Conservation (phyloP, 2,888 invertebrate species). For the Scaptomyza reducta region DNA sequence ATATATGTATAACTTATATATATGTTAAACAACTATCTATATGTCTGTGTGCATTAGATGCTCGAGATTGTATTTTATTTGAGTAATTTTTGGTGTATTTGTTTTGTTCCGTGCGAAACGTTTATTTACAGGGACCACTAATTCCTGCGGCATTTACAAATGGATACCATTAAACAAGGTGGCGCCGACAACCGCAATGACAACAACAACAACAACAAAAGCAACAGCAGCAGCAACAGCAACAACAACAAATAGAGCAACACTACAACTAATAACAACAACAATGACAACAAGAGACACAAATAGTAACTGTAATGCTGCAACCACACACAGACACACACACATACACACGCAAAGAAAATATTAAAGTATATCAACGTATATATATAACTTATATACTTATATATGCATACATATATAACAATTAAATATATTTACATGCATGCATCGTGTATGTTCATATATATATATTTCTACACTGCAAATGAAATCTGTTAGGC, state of each 20-base stretch:
- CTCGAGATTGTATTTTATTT: constrained; percentile 59
- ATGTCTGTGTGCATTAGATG: constrained; percentile 71
- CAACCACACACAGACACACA: constrained; percentile 48
- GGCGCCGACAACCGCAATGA: constrained; percentile 80
- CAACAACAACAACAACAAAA: constrained; percentile 60
- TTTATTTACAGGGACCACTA: constrained; percentile 92
- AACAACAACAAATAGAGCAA: constrained; percentile 50
- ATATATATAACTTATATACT: constrained; percentile 36
- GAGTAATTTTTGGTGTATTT: constrained; percentile 72
- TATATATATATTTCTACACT: constrained; percentile 42
- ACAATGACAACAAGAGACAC: constrained; percentile 48
- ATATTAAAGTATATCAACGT: constrained; percentile 46
- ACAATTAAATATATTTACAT: constrained; percentile 22
- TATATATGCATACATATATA: constrained; percentile 27
- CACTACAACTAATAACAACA: constrained; percentile 51
- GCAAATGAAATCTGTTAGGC: constrained; percentile 64
- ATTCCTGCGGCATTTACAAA: constrained; percentile 99
- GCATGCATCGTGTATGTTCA: constrained; percentile 15
- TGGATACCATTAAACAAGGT: constrained; percentile 92
- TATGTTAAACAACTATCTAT: constrained; percentile 51
- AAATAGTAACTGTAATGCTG: constrained; percentile 60
- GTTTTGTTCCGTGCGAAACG: constrained; percentile 65
- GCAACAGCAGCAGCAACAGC: constrained; percentile 36
- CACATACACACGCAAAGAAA: constrained; percentile 26
- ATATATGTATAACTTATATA: constrained; percentile 40